Evolutionary conservation across 1,140 invertebrate species (phyloP).

Genomic region (Dendrolimus punctatus): DNA sequence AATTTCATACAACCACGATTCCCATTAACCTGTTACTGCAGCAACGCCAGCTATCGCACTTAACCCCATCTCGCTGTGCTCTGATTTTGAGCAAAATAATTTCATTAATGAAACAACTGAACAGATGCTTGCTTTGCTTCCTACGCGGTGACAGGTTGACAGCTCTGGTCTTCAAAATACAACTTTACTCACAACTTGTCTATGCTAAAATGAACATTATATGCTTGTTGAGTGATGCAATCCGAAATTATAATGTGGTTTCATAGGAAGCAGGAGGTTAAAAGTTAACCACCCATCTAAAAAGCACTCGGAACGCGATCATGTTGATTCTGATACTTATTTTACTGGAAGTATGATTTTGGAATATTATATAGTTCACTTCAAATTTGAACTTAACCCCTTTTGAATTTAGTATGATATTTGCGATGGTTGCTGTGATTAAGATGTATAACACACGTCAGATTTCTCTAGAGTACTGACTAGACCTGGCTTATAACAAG

Average conservation of each 20-base stretch:
- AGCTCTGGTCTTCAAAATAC: constrained; percentile 13
- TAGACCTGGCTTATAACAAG: too few relatives aligned
- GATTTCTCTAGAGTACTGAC: too few relatives aligned
- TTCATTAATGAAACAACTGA: constrained; percentile 32
- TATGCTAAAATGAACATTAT: constrained; percentile 9
- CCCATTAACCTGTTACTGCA: too few relatives aligned
- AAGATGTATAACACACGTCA: too few relatives aligned
- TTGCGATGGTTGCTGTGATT: too few relatives aligned
- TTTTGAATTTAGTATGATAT: too few relatives aligned
- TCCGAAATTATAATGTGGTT: constrained; percentile 3
- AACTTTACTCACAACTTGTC: neutral
- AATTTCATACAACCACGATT: too few relatives aligned
- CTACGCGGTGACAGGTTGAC: constrained; percentile 39
- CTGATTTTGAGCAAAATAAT: constrained; percentile 32
- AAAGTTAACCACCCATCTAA: constrained; percentile 33
- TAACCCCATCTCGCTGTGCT: constrained; percentile 19
- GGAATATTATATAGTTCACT: constrained; percentile 7
- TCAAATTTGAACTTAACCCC: constrained; percentile 1
- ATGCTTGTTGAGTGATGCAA: constrained; percentile 1
- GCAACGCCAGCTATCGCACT: too few relatives aligned
- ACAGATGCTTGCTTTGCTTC: constrained; percentile 27
- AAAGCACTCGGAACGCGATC: constrained; percentile 23
- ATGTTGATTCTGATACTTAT: constrained; percentile 7
- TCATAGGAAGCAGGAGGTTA: constrained; percentile 22
- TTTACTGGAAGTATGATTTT: neutral